phyloP scores from a whole-genome alignment of 2,888 invertebrate genomes.

The Campoplex nolae region DNA sequence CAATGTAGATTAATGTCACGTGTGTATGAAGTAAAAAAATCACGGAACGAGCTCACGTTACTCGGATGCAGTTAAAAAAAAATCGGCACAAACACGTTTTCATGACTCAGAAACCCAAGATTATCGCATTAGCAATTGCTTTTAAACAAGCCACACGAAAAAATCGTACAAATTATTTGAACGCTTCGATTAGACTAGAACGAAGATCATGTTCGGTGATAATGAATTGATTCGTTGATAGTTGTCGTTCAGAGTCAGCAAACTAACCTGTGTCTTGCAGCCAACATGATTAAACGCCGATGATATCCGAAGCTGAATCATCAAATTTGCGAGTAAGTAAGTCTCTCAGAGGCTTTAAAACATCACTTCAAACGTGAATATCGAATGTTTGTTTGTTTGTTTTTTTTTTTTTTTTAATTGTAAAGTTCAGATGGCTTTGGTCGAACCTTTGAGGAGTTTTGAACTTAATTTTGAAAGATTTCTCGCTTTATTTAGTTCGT shows the following conservation, averaged over 20 bases:
- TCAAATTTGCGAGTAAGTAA: background rate
- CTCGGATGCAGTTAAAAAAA: background rate
- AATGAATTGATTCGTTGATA: background rate
- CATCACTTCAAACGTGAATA: background rate
- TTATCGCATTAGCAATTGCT: too few species aligned
- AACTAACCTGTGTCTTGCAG: slow-evolving; percentile 79
- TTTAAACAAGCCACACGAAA: too few species aligned
- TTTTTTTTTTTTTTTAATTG: too few species aligned
- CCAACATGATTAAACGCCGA: slow-evolving; percentile 71
- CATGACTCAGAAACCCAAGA: background rate
- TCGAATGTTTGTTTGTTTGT: background rate
- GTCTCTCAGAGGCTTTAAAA: background rate
- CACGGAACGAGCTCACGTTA: too few species aligned
- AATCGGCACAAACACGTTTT: background rate
- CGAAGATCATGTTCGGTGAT: background rate
- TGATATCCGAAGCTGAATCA: background rate
- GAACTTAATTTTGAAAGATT: background rate
- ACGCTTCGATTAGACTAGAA: background rate
- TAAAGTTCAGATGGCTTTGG: too few species aligned
- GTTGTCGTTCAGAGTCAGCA: background rate
- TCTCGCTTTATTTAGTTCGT: background rate
- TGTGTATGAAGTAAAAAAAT: too few species aligned
- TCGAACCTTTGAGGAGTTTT: background rate
- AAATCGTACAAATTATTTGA: background rate
- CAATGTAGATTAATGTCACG: too few species aligned